phyloP scores from a whole-genome alignment of 1,140 invertebrate genomes.

The Cyclargus thomasi region DNA sequence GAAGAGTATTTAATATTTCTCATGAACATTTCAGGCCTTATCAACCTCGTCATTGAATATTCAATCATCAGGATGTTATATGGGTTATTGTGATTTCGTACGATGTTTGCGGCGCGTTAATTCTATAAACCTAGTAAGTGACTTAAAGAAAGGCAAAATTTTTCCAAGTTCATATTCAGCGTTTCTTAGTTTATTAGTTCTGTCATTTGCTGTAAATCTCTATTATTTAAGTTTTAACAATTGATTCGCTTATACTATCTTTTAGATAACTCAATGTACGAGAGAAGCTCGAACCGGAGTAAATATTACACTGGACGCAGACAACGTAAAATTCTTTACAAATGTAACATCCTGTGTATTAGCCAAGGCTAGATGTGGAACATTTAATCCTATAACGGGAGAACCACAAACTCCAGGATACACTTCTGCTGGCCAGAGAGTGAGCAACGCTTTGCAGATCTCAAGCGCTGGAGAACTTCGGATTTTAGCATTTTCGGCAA shows the following conservation, averaged over 20 bases:
- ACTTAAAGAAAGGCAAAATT: background rate
- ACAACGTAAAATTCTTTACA: constrained; percentile 73
- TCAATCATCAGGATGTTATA: constrained; percentile 65
- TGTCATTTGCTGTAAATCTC: too few species aligned
- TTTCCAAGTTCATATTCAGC: too few species aligned
- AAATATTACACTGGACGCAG: constrained; percentile 64
- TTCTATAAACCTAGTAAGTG: constrained; percentile 72
- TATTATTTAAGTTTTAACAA: constrained; percentile 13
- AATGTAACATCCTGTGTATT: constrained; percentile 77
- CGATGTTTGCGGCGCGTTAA: constrained; percentile 74
- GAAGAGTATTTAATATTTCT: too few species aligned
- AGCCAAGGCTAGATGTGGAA: constrained; percentile 72
- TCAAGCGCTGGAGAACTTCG: constrained; percentile 71
- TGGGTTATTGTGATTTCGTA: constrained; percentile 77
- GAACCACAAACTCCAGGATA: constrained; percentile 72
- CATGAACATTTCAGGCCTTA: constrained; percentile 44
- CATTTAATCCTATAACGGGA: constrained; percentile 77
- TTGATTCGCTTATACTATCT: constrained; percentile 10
- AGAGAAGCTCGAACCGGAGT: constrained; percentile 67
- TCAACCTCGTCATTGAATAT: constrained; percentile 66
- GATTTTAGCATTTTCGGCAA: constrained; percentile 67
- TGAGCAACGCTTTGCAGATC: constrained; percentile 70
- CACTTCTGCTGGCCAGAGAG: constrained; percentile 42
- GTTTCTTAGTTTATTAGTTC: too few species aligned
- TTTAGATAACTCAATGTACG: constrained; percentile 72